Base-by-base conservation (phyloP, 1,140 invertebrate genomes). In the Thalassaphorura encarpata region DNA sequence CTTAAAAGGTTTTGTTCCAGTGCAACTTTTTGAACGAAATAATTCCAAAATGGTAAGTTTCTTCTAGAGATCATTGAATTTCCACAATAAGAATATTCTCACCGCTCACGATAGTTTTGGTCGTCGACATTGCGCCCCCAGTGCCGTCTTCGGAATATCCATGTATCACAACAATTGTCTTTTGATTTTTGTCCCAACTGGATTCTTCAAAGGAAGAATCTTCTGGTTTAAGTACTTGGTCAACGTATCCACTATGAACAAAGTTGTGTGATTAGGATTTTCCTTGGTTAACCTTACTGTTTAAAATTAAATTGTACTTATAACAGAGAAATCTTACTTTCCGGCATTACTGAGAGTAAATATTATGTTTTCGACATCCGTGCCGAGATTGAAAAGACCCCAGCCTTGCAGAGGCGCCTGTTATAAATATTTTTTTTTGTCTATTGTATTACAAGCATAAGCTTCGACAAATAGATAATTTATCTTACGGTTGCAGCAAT, bases 101-200 rank as follows among this genome's bases (percentile, higher is more conserved):
- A 56, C 23, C 54, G n/a, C 24, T 23, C 27, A 42, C 29, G 54
- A 50, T 41, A 15, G 19, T 39, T 27, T 51, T 36, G 33, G 48
- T 51, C 5, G 33, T 19, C 4, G 48, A 51, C 5, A 51, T 13
- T 5, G 48, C 15, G 23, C 48, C 28, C 6, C 16, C 31, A 16
- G 11, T 39, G 11, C 29, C 48, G 28, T 51, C 48, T 27, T 51
- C 48, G 4, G 33, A 21, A 21, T 51, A 51, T 11, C 48, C 48
- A 36, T 51, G 48, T 13, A 39, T 51, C 21, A 51, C 48, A 8
- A 51, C 16, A 16, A 36, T 51, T 29, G 23, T 21, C 5, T 51
- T 51, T 19, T 51, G 28, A 6, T 5, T n/a, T 29, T 21, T 13
- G 21, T 51, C 31, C 48, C 48, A 51, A 6, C 13, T 36, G 33